Evolutionary conservation across 2,113 vertebrate genomes (phyloP).

Genomic region (Daboia siamensis): DNA sequence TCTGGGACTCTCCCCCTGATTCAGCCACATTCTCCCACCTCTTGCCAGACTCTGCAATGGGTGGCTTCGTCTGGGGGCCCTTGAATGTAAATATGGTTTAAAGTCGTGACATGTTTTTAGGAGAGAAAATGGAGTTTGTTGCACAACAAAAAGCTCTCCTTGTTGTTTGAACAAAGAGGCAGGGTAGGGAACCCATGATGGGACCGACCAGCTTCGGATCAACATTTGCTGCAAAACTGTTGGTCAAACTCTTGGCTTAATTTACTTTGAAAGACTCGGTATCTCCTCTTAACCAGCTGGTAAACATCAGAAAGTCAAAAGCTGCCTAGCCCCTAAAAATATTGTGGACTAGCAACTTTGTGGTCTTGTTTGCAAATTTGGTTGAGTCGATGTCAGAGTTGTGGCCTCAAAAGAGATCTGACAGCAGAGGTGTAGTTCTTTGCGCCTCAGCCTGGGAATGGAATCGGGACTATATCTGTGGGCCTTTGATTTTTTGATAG

Average conservation of each 20-base stretch:
- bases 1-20: background rate
- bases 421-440: too few relatives aligned
- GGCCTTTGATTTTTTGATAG: background rate
- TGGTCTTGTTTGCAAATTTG: background rate
- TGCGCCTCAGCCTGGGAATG: background rate
- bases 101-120: background rate
- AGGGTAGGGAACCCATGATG: rapidly evolving
- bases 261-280: background rate
- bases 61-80: background rate
- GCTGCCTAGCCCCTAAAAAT: too few relatives aligned
- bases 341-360: background rate
- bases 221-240: too few relatives aligned
- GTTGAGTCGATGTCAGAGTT: background rate
- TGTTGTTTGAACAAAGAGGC: background rate
- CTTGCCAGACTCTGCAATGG: background rate
- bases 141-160: background rate
- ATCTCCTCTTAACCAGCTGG: background rate
- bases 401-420: background rate
- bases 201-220: background rate
- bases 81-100: too few relatives aligned
- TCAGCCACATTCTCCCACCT: background rate
- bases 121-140: background rate
- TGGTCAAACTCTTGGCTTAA: background rate
- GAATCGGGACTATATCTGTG: background rate
- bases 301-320: too few relatives aligned